A percentile compares a stretch with the other conserved stretches of the same genome.
These are phyloP conservation scores for Linepithema humile DNA, from an alignment of 1,140 invertebrate species.

Conservation along the genomic window DNA sequence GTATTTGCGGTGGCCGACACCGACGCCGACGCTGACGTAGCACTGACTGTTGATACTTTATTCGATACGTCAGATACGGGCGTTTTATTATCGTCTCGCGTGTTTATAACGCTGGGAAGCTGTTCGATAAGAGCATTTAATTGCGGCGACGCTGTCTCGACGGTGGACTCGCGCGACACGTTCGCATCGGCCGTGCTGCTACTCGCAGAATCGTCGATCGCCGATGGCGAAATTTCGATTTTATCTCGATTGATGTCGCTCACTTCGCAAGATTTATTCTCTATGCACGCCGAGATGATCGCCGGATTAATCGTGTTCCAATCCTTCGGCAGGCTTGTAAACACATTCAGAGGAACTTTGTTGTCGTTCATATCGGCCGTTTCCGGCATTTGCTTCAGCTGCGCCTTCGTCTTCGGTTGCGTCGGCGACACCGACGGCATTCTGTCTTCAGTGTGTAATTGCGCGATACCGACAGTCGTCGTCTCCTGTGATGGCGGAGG, in stretches of 20 bases:
- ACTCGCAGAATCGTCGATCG: not conserved
- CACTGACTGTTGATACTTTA: not conserved
- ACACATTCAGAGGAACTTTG: not conserved
- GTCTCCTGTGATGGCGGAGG: not conserved
- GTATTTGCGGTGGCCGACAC: not conserved
- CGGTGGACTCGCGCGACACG: not conserved
- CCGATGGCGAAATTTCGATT: not conserved
- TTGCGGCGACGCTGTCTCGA: not conserved
- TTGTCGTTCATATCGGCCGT: not conserved
- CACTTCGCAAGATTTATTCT: not conserved
- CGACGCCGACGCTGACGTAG: not conserved
- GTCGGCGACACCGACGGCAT: not conserved
- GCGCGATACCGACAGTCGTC: not conserved
- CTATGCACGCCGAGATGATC: not conserved
- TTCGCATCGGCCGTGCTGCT: not conserved
- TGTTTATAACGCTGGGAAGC: not conserved
- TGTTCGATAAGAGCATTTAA: not conserved
- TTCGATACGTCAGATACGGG: not conserved
- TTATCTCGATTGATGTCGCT: not conserved
- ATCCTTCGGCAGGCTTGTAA: not conserved
- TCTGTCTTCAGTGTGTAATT: not conserved
- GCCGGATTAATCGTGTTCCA: not conserved
- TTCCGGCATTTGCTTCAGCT: conserved; percentile 78
- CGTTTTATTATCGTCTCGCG: not conserved
- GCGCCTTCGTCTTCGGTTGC: conserved; percentile 76